Evolutionary conservation across 2,888 invertebrate species (phyloP).

Genomic region (Subacronicta megacephala): DNA sequence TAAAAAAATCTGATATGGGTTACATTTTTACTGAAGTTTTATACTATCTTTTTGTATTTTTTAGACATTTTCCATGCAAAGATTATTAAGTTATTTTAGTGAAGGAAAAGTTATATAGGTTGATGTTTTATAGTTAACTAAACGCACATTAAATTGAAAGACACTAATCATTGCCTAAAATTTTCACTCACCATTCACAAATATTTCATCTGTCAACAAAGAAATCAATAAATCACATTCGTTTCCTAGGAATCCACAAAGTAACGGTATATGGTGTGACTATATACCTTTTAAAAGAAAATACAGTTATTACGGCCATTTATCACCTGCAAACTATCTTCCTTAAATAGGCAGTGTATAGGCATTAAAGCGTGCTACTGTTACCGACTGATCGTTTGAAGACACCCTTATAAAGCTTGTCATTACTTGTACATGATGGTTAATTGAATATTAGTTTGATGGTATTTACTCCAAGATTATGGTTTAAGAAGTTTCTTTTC

Average conservation of each 20-base stretch:
- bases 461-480: slow-evolving; percentile 5
- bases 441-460: slow-evolving; percentile 30
- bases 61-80: no score
- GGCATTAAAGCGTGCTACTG: slow-evolving; percentile 25
- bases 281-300: slow-evolving; percentile 47
- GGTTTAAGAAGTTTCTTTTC: no score
- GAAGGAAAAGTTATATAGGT: no score
- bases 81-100: no score
- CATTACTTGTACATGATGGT: slow-evolving; percentile 28
- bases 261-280: slow-evolving; percentile 33
- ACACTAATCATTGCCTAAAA: no score
- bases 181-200: slow-evolving; percentile 22
- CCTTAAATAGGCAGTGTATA: slow-evolving; percentile 51
- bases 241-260: slow-evolving; percentile 20
- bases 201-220: slow-evolving; percentile 1
- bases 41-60: no score
- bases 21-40: no score
- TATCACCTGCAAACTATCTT: slow-evolving; percentile 45
- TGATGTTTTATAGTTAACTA: no score
- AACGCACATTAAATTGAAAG: no score
- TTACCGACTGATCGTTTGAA: slow-evolving; percentile 14
- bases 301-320: slow-evolving; percentile 52
- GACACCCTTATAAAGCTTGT: slow-evolving; percentile 33
- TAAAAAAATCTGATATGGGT: no score
- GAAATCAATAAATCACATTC: slow-evolving; percentile 31